Conservation (phyloP, 2,888 invertebrate species). For the Axea sp. region DNA sequence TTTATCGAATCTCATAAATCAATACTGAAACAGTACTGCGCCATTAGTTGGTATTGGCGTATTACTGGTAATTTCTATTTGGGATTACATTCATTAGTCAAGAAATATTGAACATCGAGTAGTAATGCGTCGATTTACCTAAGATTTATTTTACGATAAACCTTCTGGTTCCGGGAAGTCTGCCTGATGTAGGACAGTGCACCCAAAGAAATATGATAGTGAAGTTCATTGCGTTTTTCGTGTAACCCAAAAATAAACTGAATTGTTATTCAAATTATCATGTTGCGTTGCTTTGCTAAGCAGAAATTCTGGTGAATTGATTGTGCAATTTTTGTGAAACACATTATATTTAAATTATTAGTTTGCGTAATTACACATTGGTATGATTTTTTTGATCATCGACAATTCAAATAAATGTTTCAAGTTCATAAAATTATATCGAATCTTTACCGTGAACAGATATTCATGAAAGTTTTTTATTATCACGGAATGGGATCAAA, state of each 20-base stretch:
- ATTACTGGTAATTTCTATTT: too few species aligned
- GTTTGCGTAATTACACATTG: too few species aligned
- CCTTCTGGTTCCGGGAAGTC: constrained; percentile 18
- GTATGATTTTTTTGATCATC: too few species aligned
- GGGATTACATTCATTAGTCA: too few species aligned
- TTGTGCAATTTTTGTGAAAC: neutral
- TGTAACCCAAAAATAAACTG: constrained; percentile 11
- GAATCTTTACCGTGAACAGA: constrained; percentile 6
- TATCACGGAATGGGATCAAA: constrained; percentile 11
- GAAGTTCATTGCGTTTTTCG: constrained; percentile 25
- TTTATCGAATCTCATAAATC: too few species aligned
- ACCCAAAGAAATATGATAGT: constrained; percentile 33
- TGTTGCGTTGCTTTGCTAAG: too few species aligned
- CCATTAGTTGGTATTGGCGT: too few species aligned
- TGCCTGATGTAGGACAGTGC: constrained; percentile 26
- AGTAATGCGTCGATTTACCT: constrained; percentile 21
- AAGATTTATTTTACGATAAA: constrained; percentile 39
- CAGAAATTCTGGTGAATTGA: too few species aligned
- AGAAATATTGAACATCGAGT: constrained; percentile 6
- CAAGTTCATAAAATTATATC: too few species aligned
- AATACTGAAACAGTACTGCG: too few species aligned
- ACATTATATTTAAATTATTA: neutral
- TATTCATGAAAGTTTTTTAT: constrained; percentile 22
- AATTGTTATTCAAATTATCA: constrained; percentile 31
- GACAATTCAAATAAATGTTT: too few species aligned